Conservation (phyloP, 2,113 vertebrate species). For the Clarias gariepinus region DNA sequence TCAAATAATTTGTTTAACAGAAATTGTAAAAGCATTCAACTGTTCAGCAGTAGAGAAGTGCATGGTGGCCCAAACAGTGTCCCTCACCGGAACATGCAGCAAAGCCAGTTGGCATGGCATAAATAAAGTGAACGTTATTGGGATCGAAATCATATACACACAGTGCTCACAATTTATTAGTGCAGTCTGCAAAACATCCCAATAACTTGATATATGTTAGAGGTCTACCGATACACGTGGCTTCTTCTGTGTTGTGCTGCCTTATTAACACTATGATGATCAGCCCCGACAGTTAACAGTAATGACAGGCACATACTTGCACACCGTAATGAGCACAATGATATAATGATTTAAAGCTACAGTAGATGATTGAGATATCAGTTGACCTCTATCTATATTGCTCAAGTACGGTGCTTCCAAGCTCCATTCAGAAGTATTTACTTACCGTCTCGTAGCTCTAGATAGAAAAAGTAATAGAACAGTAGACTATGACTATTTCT, state of each 20-base stretch:
- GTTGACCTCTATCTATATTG: conserved; percentile 76
- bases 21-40: conserved; percentile 18
- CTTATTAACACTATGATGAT: conserved; percentile 21
- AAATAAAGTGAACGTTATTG: conserved; percentile 52
- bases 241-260: conserved; percentile 24
- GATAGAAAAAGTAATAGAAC: conserved; percentile 65
- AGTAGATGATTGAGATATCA: conserved; percentile 65
- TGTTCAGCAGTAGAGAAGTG: conserved; percentile 34
- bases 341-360: conserved; percentile 39
- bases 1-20: not conserved
- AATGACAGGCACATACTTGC: conserved; percentile 33
- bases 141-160: conserved; percentile 47
- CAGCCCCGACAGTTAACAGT: conserved; percentile 37
- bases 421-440: conserved; percentile 67
- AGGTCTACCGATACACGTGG: conserved; percentile 74
- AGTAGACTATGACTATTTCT: conserved; percentile 63
- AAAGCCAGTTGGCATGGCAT: conserved; percentile 46
- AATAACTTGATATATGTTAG: conserved; percentile 79
- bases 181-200: conserved; percentile 68
- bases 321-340: conserved; percentile 32
- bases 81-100: conserved; percentile 50
- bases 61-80: conserved; percentile 27
- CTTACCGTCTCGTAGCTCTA: conserved; percentile 79
- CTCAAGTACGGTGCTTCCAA: conserved; percentile 64
- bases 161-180: conserved; percentile 31